Percentiles rank a stretch among this genome's conserved stretches.
phyloP scores from a whole-genome alignment of 2,113 vertebrate species.

The Apodemus speciosus region DNA sequence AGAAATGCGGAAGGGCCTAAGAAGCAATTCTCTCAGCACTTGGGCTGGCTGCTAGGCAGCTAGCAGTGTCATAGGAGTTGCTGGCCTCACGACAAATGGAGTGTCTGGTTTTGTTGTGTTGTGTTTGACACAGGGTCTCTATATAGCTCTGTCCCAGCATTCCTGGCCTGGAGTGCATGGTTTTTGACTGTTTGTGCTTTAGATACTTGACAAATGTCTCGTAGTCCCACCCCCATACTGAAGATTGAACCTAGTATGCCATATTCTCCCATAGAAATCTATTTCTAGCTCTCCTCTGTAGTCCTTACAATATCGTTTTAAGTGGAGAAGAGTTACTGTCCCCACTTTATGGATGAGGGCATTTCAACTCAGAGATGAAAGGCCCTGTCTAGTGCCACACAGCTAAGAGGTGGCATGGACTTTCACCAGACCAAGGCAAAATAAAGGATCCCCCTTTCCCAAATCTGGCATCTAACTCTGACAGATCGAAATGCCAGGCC shows the following conservation, averaged over 20 bases:
- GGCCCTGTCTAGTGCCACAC: slow-evolving; percentile 33
- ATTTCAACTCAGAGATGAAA: slow-evolving; percentile 7
- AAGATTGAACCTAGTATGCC: neutral
- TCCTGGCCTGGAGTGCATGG: neutral
- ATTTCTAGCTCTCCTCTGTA: neutral
- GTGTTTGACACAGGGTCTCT: neutral
- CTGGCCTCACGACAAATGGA: neutral
- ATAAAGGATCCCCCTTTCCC: neutral
- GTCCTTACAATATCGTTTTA: neutral
- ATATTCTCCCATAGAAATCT: neutral
- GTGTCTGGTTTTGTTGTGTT: neutral
- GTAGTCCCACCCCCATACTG: neutral
- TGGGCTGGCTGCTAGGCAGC: neutral
- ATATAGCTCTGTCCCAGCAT: neutral
- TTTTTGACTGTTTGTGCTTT: slow-evolving; percentile 46
- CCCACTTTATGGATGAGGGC: neutral
- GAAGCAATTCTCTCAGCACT: slow-evolving; percentile 39
- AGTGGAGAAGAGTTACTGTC: slow-evolving; percentile 35
- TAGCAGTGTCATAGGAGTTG: slow-evolving; percentile 22
- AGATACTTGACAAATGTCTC: slow-evolving; percentile 9
- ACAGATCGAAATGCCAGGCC: neutral
- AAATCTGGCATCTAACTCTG: neutral
- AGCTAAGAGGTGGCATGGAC: slow-evolving; percentile 33
- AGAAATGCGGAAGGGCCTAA: slow-evolving; percentile 66
- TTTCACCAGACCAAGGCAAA: slow-evolving; percentile 33